Conservation (phyloP, 2,797 vertebrate species). For the Tympanoctomys barrerae region DNA sequence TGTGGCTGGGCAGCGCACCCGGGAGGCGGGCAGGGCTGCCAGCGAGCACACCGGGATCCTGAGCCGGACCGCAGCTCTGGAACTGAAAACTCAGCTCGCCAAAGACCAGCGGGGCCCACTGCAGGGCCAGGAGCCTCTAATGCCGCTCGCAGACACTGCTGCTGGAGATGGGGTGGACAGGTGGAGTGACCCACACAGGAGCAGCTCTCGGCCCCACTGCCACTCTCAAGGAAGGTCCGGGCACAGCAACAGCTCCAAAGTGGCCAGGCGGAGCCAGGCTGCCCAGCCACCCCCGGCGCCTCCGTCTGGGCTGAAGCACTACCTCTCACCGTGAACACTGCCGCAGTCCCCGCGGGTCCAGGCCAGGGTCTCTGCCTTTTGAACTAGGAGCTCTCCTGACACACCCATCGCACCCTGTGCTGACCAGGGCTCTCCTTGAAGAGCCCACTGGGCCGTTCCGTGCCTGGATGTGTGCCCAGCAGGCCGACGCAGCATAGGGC, state of each 20-base stretch:
- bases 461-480: neutral
- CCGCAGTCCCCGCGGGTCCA: neutral
- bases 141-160: neutral
- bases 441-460: neutral
- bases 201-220: neutral
- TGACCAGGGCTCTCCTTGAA: neutral
- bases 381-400: neutral
- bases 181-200: neutral
- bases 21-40: neutral
- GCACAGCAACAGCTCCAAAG: neutral
- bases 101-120: neutral
- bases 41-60: neutral
- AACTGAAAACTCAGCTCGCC: neutral
- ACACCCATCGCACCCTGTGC: neutral
- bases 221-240: neutral
- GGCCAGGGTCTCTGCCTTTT: neutral
- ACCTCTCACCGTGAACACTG: neutral
- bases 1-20: too few species aligned
- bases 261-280: too few species aligned
- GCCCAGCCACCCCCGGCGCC: too few species aligned
- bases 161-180: neutral
- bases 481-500: neutral
- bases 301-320: neutral
- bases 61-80: neutral
- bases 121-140: neutral